phyloP scores from a whole-genome alignment of 2,888 invertebrate species.

The Pinctada fucata region DNA sequence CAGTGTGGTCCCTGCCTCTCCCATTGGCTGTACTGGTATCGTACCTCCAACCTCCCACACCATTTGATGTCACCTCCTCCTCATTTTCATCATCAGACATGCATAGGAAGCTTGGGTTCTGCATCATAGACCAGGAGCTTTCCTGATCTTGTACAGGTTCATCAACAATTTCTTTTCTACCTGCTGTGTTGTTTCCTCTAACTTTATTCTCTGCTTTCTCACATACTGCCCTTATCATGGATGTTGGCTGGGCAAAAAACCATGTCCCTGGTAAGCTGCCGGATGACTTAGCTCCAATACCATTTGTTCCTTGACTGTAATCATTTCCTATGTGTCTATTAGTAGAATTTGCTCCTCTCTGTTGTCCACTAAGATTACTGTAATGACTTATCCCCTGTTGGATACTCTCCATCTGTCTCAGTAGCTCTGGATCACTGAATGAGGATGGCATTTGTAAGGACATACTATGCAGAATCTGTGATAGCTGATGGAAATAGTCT shows the following conservation, averaged over 20 bases:
- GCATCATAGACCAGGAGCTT: not conserved
- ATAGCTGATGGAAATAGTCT: constrained; percentile 21
- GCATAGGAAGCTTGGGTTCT: constrained; percentile 15
- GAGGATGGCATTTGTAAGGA: constrained; percentile 9
- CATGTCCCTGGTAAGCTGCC: constrained; percentile 5
- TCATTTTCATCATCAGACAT: constrained; percentile 8
- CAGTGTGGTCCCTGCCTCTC: not conserved
- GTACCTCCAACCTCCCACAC: not conserved
- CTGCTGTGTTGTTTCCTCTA: not conserved
- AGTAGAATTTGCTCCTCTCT: not conserved
- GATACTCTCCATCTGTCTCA: not conserved
- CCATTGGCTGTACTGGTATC: too few species aligned
- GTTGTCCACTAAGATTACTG: not conserved
- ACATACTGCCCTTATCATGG: not conserved
- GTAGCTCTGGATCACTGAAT: not conserved
- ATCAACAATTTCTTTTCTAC: not conserved
- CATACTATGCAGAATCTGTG: constrained; percentile 14
- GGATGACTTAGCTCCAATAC: constrained; percentile 3
- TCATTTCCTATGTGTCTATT: too few species aligned
- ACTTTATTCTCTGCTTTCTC: not conserved
- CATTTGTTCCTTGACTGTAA: not conserved
- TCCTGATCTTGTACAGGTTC: not conserved
- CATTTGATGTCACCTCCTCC: too few species aligned
- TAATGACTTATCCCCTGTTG: not conserved
- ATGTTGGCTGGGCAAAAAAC: not conserved